Base-by-base conservation (phyloP, 2,113 vertebrate species). In the Aegithalos caudatus region DNA sequence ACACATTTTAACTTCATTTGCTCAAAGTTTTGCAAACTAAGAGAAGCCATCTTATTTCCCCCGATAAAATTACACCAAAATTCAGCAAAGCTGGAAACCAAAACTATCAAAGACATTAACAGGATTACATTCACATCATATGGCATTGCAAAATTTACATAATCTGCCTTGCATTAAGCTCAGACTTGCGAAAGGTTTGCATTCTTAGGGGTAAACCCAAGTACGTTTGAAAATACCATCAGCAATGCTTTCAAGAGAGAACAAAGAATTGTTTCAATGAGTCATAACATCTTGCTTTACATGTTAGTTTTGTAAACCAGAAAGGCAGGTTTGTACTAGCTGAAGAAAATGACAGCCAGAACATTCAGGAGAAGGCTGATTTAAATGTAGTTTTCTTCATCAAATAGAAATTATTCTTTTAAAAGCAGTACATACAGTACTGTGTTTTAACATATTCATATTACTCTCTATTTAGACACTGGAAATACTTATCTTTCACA, bases 281-380 rank as follows among this genome's bases (percentile, higher is more conserved):
- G 74, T 98, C 98, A 97, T 96, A 97, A 95, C 29, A 89, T 81
- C 93, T 95, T 95, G 83, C 69, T 95, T 94, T 95, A 86, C 81
- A 90, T 84, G 94, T 96, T 97, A 96, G n/a, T n/a, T n/a, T n/a
- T n/a, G n/a, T n/a, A 97, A 98, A 98, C 97, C 95, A 96, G 98
- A 98, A 97, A 96, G 95, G 90, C 98, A 97, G 96, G 97, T 98
- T 98, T 98, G 71, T 80, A 84, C 94, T 89, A 64, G 90, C 66
- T 96, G 69, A 91, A 94, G 44, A 97, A 97, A 96, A 96, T 51
- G 72, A 94, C 90, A 97, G 87, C 66, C 93, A 94, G 45, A 94
- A 81, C 40, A 53, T 56, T 70, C 54, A 82, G 84, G 42, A 88
- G 66, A 92, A 44, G 83, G 27, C 14, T 57, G 29, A 80, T 88